phyloP scores from a whole-genome alignment of 2,113 vertebrate genomes.

The Notothenia rossii region DNA sequence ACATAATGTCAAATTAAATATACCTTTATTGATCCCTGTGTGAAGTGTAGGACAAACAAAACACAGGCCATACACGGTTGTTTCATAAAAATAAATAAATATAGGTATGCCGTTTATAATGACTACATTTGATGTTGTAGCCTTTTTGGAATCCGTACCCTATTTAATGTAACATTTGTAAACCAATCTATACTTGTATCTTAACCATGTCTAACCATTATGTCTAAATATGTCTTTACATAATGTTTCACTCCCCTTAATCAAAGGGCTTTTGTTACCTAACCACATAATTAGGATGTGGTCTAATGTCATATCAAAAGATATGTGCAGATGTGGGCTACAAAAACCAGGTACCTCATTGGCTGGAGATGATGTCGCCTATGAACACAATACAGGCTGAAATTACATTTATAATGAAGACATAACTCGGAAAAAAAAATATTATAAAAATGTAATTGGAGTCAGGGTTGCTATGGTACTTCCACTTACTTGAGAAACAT shows the following conservation, averaged over 20 bases:
- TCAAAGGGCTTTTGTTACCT: background rate
- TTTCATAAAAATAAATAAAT: too few relatives aligned
- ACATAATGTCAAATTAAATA: too few relatives aligned
- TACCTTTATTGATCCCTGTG: too few relatives aligned
- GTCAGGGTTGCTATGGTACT: background rate
- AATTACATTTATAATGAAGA: conserved; percentile 2
- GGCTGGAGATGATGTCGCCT: background rate
- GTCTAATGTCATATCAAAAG: background rate
- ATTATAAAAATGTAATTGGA: background rate
- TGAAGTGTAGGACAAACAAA: background rate
- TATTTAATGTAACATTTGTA: background rate
- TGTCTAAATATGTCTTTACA: too few relatives aligned
- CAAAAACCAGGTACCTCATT: background rate
- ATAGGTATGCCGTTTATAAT: too few relatives aligned
- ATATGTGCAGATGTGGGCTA: too few relatives aligned
- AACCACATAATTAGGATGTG: too few relatives aligned
- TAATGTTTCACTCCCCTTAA: background rate
- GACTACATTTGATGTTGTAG: too few relatives aligned
- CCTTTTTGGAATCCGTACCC: background rate
- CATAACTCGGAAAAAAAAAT: background rate
- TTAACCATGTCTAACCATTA: background rate
- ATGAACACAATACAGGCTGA: background rate
- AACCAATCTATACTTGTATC: background rate
- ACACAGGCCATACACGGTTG: too few relatives aligned
- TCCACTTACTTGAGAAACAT: background rate